Base-by-base conservation (phyloP, 2,797 vertebrate genomes). In the Megalops cyprinoides region DNA sequence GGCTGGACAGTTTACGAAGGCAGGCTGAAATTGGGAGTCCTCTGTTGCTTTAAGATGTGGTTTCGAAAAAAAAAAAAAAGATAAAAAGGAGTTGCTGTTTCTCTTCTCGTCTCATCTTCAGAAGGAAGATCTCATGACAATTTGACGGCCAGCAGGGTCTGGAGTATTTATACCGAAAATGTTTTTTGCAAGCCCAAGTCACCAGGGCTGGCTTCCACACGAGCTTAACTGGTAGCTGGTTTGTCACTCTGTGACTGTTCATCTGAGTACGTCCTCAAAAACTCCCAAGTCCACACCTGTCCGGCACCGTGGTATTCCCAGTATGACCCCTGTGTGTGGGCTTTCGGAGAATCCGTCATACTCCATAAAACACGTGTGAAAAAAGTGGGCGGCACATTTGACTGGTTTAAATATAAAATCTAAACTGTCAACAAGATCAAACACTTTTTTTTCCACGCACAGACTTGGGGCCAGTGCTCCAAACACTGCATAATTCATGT, bases 401-500 rank as follows among this genome's bases (percentile, higher is more conserved):
- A 25, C 55, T 9, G 1, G 44, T 71, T 71, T 42, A 71, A 44
- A 71, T 42, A 71, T 71, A 44, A 71, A n/a, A 71, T 23, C n/a
- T n/a, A n/a, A n/a, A n/a, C n/a, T n/a, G 20, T 44, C 20, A 71
- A 93, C 83, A 79, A 94, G 93, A 95, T 95, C 94, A 95, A 95
- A 95, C 92, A 86, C 85, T 58, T 80, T 83, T 80, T 79, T 73
- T 79, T 69, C 25, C 39, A 92, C 90, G 91, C 91, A 92, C 90
- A 94, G 90, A 92, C 84, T 88, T 91, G 94, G n/a, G 93, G 93
- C 93, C 92, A 93, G 91, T 93, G 89, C 94, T 93, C 91, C 90
- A 87, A 92, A 90, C 28, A 81, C 87, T 95, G 91, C 92, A 95
- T 95, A 94, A 95, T 95, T 95, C 91, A 95, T 95, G 91, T 83